Base-by-base conservation (phyloP, 2,888 invertebrate species). In the Trachelus tabidus region DNA sequence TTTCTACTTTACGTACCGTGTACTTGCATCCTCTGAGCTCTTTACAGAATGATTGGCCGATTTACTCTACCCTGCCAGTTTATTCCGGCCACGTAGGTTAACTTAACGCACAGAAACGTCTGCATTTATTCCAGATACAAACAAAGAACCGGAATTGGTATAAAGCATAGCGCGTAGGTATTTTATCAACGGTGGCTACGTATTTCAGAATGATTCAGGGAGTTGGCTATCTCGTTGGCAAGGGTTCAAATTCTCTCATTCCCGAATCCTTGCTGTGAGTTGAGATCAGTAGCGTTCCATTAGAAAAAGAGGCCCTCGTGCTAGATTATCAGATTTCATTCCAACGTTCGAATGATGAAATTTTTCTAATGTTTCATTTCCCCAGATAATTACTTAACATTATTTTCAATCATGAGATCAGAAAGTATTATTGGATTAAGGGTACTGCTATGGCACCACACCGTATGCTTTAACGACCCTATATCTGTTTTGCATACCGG, bases 141-240 rank as follows among this genome's bases (percentile, higher is more conserved):
- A 9, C 0, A 56, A 23, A 23, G 9, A 15, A 9, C 23, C 2
- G 9, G 56, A 56, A 56, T 33, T 4, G 75, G 37, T 73, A 68
- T 79, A 77, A 73, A 73, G 77, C 73, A 74, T 73, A 40, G 68
- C 73, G 76, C 74, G 79, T 80, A 77, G 15, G 34, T 73, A 69
- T 68, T 77, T 75, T 79, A 75, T 68, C 40, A 76, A 40, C 35
- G 77, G 77, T 56, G 34, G 12, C 31, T 31, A 76, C 77, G 79
- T 81, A 81, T 82, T 83, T 80, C 79, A 80, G 74, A 77, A 81
- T 82, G 80, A 83, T 83, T 83, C 82, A 79, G 78, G 73, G 75
- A 79, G 78, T 80, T 75, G 37, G 76, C 79, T 81, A 80, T 79
- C 81, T 80, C 74, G 73, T 78, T 82, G 81, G 80, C 82, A 82